Evolutionary conservation across 1,140 invertebrate genomes (phyloP).

Genomic region (Oedothorax gibbosus): DNA sequence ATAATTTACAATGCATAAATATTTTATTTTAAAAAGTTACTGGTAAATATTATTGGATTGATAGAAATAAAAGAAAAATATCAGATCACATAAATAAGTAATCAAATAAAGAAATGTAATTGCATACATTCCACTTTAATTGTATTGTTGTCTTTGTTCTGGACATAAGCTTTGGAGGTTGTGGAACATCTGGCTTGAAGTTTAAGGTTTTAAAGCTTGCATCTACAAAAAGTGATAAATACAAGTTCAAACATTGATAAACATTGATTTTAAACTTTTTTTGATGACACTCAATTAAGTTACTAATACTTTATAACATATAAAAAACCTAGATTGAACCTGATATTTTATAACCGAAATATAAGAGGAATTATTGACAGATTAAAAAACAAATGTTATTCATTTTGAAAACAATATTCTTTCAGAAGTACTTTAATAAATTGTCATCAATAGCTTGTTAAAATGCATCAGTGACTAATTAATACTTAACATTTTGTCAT

Average conservation of each 20-base stretch:
- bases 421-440: too few species aligned
- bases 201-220: slow-evolving; percentile 68
- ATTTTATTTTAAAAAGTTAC: not conserved
- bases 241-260: slow-evolving; percentile 40
- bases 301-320: too few species aligned
- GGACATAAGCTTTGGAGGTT: slow-evolving; percentile 68
- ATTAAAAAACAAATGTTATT: too few species aligned
- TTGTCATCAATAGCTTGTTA: too few species aligned
- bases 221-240: slow-evolving; percentile 35
- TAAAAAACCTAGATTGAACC: too few species aligned
- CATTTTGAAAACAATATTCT: too few species aligned
- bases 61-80: not conserved
- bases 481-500: too few species aligned
- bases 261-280: too few species aligned
- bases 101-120: not conserved
- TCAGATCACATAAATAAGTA: not conserved
- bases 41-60: not conserved
- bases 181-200: slow-evolving; percentile 70
- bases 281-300: too few species aligned
- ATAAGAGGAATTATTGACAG: too few species aligned
- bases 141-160: slow-evolving; percentile 68
- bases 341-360: too few species aligned
- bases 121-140: slow-evolving; percentile 70
- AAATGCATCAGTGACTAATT: too few species aligned
- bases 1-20: not conserved